phyloP scores from a whole-genome alignment of 2,888 invertebrate species.

The Lasius fuliginosus region DNA sequence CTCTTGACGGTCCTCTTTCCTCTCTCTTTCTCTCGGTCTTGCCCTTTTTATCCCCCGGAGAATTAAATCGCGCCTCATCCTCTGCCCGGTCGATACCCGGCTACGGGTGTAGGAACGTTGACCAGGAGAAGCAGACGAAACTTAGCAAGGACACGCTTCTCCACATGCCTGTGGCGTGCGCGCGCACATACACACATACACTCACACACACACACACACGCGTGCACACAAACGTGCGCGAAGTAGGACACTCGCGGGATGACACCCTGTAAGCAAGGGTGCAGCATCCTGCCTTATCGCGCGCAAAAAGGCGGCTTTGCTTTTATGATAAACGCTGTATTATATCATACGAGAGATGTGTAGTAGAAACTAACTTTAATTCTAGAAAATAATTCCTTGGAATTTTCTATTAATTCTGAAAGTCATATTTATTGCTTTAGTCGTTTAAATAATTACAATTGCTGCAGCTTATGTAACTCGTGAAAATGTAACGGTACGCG shows the following conservation, averaged over 20 bases:
- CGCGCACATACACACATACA: constrained; percentile 58
- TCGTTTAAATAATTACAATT: not conserved
- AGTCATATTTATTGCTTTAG: not conserved
- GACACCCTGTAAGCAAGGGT: constrained; percentile 53
- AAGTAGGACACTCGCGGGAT: constrained; percentile 51
- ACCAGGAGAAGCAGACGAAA: constrained; percentile 73
- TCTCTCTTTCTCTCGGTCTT: constrained; percentile 49
- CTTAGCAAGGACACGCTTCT: constrained; percentile 70
- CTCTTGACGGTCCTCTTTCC: constrained; percentile 50
- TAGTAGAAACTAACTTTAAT: not conserved
- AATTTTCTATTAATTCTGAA: not conserved
- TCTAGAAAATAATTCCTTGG: not conserved
- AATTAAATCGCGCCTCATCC: constrained; percentile 77
- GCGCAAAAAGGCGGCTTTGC: not conserved
- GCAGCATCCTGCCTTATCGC: constrained; percentile 35
- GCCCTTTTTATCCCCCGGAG: constrained; percentile 60
- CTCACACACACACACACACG: constrained; percentile 38
- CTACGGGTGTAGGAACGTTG: constrained; percentile 77
- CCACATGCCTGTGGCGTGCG: constrained; percentile 57
- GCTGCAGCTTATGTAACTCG: not conserved
- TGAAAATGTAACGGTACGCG: constrained; percentile 6
- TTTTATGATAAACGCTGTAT: not conserved
- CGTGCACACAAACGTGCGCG: constrained; percentile 49
- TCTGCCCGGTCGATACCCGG: constrained; percentile 77
- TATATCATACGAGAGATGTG: not conserved